Conservation (phyloP, 2,888 invertebrate species). For the Rosalia funebris region DNA sequence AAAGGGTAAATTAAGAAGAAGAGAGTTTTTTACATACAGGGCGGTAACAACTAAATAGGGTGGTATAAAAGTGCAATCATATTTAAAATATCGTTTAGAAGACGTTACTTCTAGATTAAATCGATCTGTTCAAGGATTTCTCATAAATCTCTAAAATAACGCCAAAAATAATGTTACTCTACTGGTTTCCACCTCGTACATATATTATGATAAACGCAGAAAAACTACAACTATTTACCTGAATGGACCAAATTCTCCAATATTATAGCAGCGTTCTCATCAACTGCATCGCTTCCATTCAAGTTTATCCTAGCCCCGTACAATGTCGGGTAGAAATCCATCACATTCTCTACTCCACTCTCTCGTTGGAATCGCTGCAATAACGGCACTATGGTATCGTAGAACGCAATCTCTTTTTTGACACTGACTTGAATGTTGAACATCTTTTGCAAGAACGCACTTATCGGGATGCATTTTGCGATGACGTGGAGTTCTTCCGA, state of each 20-base stretch:
- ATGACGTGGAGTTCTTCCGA: slow-evolving; percentile 61
- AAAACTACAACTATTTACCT: slow-evolving; percentile 10
- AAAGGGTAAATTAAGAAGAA: no score
- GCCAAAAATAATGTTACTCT: no score
- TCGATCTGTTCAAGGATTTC: no score
- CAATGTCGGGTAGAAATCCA: slow-evolving; percentile 58
- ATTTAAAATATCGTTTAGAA: no score
- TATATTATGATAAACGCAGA: no score
- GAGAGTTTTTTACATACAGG: no score
- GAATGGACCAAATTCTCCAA: slow-evolving; percentile 64
- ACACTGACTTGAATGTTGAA: slow-evolving; percentile 67
- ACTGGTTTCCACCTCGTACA: no score
- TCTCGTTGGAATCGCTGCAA: slow-evolving; percentile 64
- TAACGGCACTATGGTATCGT: slow-evolving; percentile 63
- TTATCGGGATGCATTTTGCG: slow-evolving; percentile 68
- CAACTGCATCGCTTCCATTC: slow-evolving; percentile 55
- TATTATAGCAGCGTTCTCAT: slow-evolving; percentile 66
- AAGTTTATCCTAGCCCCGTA: slow-evolving; percentile 49
- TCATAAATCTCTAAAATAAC: no score
- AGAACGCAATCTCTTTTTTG: slow-evolving; percentile 66
- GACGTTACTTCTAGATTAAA: no score
- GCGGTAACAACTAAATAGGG: no score
- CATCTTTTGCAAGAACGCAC: slow-evolving; percentile 63
- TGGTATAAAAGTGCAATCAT: no score
- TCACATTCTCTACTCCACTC: slow-evolving; percentile 56